phyloP scores from a whole-genome alignment of 2,113 vertebrate species.

The Perca fluviatilis region DNA sequence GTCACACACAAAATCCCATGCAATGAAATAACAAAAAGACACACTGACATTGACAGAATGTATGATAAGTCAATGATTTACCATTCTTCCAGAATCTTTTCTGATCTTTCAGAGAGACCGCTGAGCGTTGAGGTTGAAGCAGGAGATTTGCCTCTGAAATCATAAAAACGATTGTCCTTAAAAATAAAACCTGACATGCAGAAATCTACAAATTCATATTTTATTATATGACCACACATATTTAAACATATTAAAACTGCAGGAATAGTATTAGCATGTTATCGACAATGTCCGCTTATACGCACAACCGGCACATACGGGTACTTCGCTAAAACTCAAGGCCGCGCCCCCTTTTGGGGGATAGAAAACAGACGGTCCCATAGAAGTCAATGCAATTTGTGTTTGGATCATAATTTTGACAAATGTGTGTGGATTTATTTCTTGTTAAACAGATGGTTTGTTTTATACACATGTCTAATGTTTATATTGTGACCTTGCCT shows the following conservation, averaged over 20 bases:
- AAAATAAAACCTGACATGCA: background rate
- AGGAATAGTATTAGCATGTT: background rate
- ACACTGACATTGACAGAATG: background rate
- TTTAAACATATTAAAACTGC: background rate
- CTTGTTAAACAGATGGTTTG: no score
- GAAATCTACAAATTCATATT: background rate
- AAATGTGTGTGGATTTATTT: no score
- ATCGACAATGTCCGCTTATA: no score
- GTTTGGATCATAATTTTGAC: no score
- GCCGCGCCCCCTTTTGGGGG: no score
- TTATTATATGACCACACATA: background rate
- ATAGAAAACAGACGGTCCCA: no score
- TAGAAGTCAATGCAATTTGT: no score
- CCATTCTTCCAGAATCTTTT: conserved; percentile 94
- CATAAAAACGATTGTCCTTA: background rate
- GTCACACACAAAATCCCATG: background rate
- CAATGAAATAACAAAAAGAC: background rate
- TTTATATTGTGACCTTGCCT: no score
- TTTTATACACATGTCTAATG: no score
- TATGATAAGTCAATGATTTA: conserved; percentile 73
- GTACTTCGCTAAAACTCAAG: no score
- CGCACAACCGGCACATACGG: no score
- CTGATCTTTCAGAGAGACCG: conserved; percentile 85
- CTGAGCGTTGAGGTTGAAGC: conserved; percentile 61
- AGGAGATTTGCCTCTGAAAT: conserved; percentile 73